Evolutionary conservation across 2,113 vertebrate species (phyloP).

Genomic region (Condylura cristata): DNA sequence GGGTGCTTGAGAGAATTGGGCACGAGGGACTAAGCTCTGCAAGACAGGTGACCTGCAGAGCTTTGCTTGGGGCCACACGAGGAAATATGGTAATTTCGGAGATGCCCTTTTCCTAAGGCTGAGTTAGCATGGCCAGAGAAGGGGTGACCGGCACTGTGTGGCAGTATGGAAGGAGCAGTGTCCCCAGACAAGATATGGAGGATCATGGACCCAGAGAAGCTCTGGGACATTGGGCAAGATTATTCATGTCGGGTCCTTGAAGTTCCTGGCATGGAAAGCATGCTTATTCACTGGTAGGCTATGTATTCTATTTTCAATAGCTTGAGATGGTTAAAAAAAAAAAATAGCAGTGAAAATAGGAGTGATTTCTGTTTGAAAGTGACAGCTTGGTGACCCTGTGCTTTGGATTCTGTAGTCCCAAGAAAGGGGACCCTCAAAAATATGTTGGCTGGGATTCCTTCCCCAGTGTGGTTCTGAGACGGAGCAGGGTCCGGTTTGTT

Average conservation of each 20-base stretch:
- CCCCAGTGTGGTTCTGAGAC: not conserved
- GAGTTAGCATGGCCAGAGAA: not conserved
- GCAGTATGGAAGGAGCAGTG: accelerated
- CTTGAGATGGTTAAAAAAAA: not conserved
- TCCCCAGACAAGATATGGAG: not conserved
- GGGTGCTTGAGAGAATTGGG: not conserved
- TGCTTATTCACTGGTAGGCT: too few relatives aligned
- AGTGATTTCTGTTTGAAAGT: not conserved
- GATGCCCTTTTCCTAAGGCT: not conserved
- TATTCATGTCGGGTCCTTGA: not conserved
- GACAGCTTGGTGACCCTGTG: not conserved
- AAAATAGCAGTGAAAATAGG: not conserved
- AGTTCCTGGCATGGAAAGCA: accelerated
- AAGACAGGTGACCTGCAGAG: not conserved
- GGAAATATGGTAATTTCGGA: not conserved
- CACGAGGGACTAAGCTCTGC: not conserved
- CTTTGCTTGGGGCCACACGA: not conserved
- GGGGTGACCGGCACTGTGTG: not conserved
- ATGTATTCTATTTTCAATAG: not conserved
- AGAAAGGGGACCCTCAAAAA: not conserved
- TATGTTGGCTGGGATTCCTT: not conserved
- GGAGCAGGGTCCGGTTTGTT: not conserved
- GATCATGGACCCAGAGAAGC: not conserved
- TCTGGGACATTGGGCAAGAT: not conserved
- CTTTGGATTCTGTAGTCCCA: not conserved